Percentiles rank a stretch among this genome's conserved stretches.
phyloP scores from a whole-genome alignment of 2,797 vertebrate species.

The Mycteria americana region DNA sequence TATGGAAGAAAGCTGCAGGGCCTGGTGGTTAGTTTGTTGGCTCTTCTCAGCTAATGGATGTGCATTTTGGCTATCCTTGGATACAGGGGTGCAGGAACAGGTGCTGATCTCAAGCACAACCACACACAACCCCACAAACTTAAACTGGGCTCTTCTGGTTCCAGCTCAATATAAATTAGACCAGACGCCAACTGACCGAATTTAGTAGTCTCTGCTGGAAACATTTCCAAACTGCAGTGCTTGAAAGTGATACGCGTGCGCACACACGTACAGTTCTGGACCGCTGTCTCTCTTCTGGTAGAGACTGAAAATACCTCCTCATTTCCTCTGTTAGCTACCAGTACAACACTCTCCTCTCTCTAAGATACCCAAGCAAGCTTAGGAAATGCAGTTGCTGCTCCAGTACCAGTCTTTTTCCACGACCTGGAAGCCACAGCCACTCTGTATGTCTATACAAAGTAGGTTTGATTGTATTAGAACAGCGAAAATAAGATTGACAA shows the following conservation, averaged over 20 bases:
- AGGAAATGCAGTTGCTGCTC: not conserved
- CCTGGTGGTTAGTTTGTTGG: not conserved
- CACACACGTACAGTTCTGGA: not conserved
- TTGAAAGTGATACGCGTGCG: not conserved
- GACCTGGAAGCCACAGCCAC: not conserved
- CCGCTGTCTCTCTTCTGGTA: not conserved
- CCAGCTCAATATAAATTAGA: not conserved
- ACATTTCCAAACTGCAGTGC: rapidly evolving
- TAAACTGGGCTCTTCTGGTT: not conserved
- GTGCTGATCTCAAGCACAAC: not conserved
- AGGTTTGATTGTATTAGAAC: not conserved
- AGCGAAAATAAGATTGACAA: not conserved
- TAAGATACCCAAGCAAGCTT: not conserved
- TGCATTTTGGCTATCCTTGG: not conserved
- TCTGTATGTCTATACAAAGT: not conserved
- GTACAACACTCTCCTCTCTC: not conserved
- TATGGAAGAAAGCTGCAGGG: not conserved
- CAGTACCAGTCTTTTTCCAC: not conserved
- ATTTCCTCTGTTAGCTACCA: not conserved
- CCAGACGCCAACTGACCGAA: not conserved
- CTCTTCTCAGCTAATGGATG: not conserved
- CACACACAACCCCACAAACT: not conserved
- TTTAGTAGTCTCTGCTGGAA: not conserved
- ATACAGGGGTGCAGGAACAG: not conserved
- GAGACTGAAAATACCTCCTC: not conserved